A percentile compares a stretch with the other conserved stretches of the same genome.
Evolutionary conservation across 2,888 invertebrate species (phyloP).

Genomic region (Chorisops tibialis): DNA sequence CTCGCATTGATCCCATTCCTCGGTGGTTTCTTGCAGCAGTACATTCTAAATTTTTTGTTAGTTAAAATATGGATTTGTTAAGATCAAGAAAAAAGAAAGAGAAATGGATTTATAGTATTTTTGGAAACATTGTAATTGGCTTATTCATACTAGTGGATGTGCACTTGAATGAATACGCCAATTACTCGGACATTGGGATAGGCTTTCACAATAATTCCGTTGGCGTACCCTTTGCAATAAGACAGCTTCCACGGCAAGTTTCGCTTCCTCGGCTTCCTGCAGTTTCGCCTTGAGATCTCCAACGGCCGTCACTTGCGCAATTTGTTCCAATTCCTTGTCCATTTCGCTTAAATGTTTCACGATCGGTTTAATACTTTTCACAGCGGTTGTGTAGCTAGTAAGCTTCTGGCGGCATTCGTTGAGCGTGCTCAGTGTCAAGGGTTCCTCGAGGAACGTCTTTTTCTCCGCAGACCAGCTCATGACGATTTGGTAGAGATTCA

Average conservation of each 20-base stretch:
- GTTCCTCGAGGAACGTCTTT: slow-evolving; percentile 72
- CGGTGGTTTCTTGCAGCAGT: slow-evolving; percentile 83
- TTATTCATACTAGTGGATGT: too few relatives aligned
- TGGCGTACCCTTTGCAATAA: slow-evolving; percentile 76
- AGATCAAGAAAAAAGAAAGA: background rate
- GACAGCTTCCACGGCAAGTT: slow-evolving; percentile 78
- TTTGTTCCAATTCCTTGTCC: slow-evolving; percentile 83
- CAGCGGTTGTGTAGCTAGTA: slow-evolving; percentile 83
- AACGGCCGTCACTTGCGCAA: slow-evolving; percentile 77
- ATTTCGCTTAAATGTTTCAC: slow-evolving; percentile 86
- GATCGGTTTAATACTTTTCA: slow-evolving; percentile 84
- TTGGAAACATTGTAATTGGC: too few relatives aligned
- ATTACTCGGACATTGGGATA: background rate
- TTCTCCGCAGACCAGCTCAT: slow-evolving; percentile 82
- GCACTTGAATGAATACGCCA: too few relatives aligned
- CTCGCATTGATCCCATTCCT: slow-evolving; percentile 96
- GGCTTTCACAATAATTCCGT: background rate
- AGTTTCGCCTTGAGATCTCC: slow-evolving; percentile 82
- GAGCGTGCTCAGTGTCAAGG: slow-evolving; percentile 72
- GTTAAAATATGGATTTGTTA: background rate
- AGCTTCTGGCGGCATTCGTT: slow-evolving; percentile 80
- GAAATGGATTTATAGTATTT: background rate
- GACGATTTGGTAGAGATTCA: slow-evolving; percentile 75
- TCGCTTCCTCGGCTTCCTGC: slow-evolving; percentile 81
- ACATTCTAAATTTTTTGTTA: slow-evolving; percentile 62